These are phyloP conservation scores for Cebuella pygmaea DNA, from an alignment of 2,797 vertebrate genomes.

Conservation along the genomic window DNA sequence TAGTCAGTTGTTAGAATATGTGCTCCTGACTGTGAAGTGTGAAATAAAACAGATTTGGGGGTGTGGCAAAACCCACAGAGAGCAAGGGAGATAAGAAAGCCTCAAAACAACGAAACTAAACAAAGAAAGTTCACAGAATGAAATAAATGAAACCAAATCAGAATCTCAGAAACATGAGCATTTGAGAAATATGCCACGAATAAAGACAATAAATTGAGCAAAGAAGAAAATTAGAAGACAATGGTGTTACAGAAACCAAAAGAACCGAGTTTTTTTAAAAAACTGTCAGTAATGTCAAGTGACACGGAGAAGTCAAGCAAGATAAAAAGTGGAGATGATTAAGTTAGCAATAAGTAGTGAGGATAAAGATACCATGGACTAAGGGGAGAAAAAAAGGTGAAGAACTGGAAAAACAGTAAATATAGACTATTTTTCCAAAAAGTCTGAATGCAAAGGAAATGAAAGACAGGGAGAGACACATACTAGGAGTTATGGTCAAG, in stretches of 20 bases:
- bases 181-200: conserved; percentile 45
- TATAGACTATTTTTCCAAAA: neutral
- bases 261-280: neutral
- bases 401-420: neutral
- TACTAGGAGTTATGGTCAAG: neutral
- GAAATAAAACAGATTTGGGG: conserved; percentile 21
- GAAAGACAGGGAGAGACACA: neutral
- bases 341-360: neutral
- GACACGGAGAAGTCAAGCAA: neutral
- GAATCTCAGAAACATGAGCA: conserved; percentile 1
- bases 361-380: neutral
- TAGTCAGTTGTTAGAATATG: neutral
- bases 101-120: conserved; percentile 38
- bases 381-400: neutral
- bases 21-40: neutral
- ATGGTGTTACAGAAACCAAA: neutral
- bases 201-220: neutral
- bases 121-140: neutral
- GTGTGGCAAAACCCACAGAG: neutral
- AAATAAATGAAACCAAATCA: conserved; percentile 18
- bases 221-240: conserved; percentile 4
- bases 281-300: neutral
- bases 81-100: neutral
- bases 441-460: neutral
- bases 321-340: neutral